Conservation (phyloP, 2,888 invertebrate species). For the Escarpia spicata region DNA sequence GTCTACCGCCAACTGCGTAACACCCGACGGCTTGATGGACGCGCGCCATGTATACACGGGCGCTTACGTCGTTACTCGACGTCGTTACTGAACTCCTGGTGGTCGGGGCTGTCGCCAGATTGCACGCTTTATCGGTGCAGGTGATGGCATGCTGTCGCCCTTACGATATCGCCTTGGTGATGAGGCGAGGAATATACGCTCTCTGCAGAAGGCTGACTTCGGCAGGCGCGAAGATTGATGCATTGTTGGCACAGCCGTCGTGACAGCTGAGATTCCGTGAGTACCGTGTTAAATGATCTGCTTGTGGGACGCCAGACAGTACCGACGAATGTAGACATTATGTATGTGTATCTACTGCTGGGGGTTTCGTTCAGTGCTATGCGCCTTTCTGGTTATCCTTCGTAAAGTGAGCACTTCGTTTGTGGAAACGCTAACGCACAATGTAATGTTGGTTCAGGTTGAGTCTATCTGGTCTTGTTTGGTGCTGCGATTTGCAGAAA, state of each 20-base stretch:
- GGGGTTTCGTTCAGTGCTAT: background rate
- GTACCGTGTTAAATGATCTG: background rate
- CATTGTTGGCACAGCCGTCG: background rate
- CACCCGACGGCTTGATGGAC: background rate
- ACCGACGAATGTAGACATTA: background rate
- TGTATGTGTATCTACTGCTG: background rate
- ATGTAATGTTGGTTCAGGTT: background rate
- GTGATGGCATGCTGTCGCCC: background rate
- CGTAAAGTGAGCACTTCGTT: background rate
- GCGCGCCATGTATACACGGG: background rate
- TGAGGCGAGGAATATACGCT: background rate
- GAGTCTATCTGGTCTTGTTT: background rate
- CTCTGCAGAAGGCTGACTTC: background rate
- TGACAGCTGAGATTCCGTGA: conserved; percentile 4
- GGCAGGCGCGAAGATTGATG: background rate
- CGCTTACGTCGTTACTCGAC: background rate
- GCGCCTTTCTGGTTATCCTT: background rate
- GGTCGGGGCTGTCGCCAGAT: background rate
- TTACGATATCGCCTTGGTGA: background rate
- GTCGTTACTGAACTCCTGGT: background rate
- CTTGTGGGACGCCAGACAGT: background rate
- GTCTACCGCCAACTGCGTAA: background rate
- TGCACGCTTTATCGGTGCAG: background rate
- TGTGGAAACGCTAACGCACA: background rate
- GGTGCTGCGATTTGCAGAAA: background rate